Base-by-base conservation (phyloP, 2,888 invertebrate genomes). In the Plebejus argus region DNA sequence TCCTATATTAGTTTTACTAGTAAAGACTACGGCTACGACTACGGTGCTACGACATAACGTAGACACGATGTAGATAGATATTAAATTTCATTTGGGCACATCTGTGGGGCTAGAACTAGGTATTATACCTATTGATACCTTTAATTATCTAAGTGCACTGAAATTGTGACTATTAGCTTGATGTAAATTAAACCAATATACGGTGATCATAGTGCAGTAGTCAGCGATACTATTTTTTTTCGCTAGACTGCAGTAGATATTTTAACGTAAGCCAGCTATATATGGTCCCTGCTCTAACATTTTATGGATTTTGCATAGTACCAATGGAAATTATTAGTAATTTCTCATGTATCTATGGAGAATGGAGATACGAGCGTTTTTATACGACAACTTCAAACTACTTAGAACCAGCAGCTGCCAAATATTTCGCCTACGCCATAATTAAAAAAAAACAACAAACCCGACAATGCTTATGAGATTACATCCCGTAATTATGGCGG, bases 401-500 rank as follows among this genome's bases (percentile, higher is more conserved):
- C 5, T 53, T 53, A 18, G 12, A 53, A 53, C 1, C 18, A 53
- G 53, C 53, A 20, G 58, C 20, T 58, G 8, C n/a, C 20, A 20
- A 20, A 58, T 20, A 58, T 20, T 12, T 28, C 66, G 18, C 66
- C 66, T 66, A 66, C 66, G 28, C 33, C 28, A 33, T 28, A 33
- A 33, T 66, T 66, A 12, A 66, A 66, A 66, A 56, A 61, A 61
- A 61, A 12, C 61, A 61, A 83, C 83, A 82, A 81, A 82, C 82
- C 82, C 84, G 78, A 83, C 82, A 86, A 83, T 82, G 81, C 77
- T 86, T 85, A 85, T 85, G 85, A 84, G 84, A 85, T 86, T 84
- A 92, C 93, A 93, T 92, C 92, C 91, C 90, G 90, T 94, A 93
- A 94, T 94, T 93, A 94, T 88, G 85, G 84, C 89, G 85, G 85